phyloP scores from a whole-genome alignment of 1,140 invertebrate genomes.

The Leptopilina clavipes region DNA sequence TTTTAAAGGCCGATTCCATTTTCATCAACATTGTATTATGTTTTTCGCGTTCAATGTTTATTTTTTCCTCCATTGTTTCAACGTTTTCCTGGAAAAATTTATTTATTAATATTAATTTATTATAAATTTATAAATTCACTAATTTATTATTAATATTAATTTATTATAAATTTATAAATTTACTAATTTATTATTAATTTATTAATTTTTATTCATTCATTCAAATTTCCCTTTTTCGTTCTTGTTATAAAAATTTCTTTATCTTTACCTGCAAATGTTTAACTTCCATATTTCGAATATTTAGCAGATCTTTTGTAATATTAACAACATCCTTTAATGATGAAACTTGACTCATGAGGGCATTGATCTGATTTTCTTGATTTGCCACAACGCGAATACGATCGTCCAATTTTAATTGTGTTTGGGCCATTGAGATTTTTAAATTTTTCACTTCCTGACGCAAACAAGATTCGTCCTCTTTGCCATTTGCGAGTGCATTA shows the following conservation, averaged over 20 bases:
- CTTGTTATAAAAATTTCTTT: too few species aligned
- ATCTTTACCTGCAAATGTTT: constrained; percentile 82
- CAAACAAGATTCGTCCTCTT: constrained; percentile 50
- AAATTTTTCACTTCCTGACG: constrained; percentile 61
- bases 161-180: too few species aligned
- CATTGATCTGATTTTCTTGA: constrained; percentile 84
- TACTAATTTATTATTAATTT: too few species aligned
- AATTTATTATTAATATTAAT: too few species aligned
- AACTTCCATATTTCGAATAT: constrained; percentile 85
- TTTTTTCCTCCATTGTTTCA: constrained; percentile 81
- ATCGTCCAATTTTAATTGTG: constrained; percentile 62
- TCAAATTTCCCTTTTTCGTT: neutral
- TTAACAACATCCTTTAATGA: constrained; percentile 85
- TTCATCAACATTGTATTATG: constrained; percentile 81
- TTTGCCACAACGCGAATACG: constrained; percentile 68
- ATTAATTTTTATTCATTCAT: too few species aligned
- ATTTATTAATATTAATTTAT: constrained; percentile 35
- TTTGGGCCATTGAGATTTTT: constrained; percentile 59
- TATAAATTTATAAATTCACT: too few species aligned
- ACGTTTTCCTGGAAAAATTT: constrained; percentile 77
- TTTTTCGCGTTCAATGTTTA: constrained; percentile 81
- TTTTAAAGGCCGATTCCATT: constrained; percentile 79
- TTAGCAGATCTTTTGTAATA: constrained; percentile 85
- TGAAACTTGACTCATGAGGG: constrained; percentile 80
- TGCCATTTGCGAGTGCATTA: constrained; percentile 41